Conservation (phyloP, 2,797 vertebrate species). For the Acanthopagrus latus region DNA sequence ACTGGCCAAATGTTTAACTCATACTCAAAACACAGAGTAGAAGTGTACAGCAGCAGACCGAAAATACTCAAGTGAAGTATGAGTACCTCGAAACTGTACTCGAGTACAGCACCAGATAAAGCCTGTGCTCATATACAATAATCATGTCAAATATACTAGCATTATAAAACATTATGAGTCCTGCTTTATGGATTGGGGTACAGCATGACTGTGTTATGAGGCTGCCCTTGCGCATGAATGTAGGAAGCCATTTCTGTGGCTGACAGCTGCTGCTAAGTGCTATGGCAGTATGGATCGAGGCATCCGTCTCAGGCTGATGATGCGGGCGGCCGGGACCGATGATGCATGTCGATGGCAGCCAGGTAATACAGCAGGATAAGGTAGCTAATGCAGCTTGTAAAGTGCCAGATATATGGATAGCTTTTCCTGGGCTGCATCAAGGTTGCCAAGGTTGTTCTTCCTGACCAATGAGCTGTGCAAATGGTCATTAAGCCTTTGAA, state of each 20-base stretch:
- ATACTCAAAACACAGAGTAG: too few species aligned
- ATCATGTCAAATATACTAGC: neutral
- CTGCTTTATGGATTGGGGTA: neutral
- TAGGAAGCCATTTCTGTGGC: constrained; percentile 11
- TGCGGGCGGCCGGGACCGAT: constrained; percentile 32
- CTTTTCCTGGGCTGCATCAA: constrained; percentile 58
- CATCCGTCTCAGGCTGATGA: constrained; percentile 46
- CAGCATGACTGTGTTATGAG: neutral
- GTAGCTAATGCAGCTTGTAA: constrained; percentile 65
- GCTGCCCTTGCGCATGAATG: constrained; percentile 24
- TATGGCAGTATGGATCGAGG: constrained; percentile 15
- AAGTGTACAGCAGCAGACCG: too few species aligned
- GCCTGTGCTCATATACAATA: neutral
- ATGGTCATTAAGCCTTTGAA: constrained; percentile 57
- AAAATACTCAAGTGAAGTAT: too few species aligned
- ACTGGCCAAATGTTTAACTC: too few species aligned
- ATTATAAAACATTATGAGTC: neutral
- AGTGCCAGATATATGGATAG: constrained; percentile 64
- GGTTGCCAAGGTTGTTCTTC: constrained; percentile 59
- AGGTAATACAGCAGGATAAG: constrained; percentile 53
- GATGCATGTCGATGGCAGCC: constrained; percentile 38
- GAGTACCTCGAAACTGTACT: too few species aligned
- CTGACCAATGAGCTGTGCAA: constrained; percentile 71
- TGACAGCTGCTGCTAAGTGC: constrained; percentile 27
- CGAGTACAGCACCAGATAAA: too few species aligned